Base-by-base conservation (phyloP, 2,888 invertebrate species). In the Pseudococcus jackbeardsleyi region DNA sequence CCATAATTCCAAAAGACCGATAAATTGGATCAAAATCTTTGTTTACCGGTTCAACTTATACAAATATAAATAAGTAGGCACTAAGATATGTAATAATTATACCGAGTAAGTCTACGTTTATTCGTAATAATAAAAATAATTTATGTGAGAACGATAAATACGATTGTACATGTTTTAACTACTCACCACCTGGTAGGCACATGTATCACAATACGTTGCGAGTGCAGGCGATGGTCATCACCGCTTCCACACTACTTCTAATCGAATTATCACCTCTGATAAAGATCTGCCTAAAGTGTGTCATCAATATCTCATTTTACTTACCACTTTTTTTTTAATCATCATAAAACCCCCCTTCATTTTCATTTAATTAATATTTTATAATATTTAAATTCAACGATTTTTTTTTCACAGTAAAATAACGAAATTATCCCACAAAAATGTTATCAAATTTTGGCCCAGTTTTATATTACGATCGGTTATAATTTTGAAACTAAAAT, bases 181-280 rank as follows among this genome's bases (percentile, higher is more conserved):
- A 86, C 86, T 86, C 86, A 86, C 86, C 86, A 86, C 86, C 86
- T 39, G 86, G 86, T 68, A 86, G 64, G 86, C 59, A 86, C 86
- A 86, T 64, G 64, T 68, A 68, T 86, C 68, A 86, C 68, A 68
- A 86, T 68, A 86, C 64, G 86, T 86, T 86, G 86, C 86, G 72
- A 86, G 86, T 86, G 86, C 86, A 86, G 86, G 86, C 86, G 86
- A 86, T 86, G 86, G 86, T 86, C 86, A 86, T 86, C 86, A 86
- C 86, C 86, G 86, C 86, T 64, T 86, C 86, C 86, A 86, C 86
- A 86, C 86, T 86, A 86, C 86, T 86, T 86, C 86, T 86, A 86
- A 86, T 86, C 86, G 86, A 68, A 68, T 54, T 46, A 86, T 46
- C 86, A 86, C 68, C 86, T 72, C 72, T 86, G 86, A 86, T 86